Evolutionary conservation across 1,140 invertebrate genomes (phyloP), one percentile per base, ranked within the genome.

Genomic region (Akabosia matsudoensis): DNA sequence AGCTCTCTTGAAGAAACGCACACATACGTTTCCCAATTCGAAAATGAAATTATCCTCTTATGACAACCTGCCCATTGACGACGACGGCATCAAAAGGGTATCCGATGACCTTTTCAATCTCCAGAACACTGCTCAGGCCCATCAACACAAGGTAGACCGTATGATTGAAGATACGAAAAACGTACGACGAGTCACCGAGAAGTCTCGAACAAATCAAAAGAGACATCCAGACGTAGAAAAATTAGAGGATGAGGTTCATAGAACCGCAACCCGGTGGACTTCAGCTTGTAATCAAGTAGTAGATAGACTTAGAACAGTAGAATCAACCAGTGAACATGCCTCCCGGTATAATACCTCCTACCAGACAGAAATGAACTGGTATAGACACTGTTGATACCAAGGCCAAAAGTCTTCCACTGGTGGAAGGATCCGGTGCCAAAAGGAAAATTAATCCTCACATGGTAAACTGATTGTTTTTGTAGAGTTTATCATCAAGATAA

Each of bases 161-260:
- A 87, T 99, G 84, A 93, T 93, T 82, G 92, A 94, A 77, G 95
- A 97, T 83, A 91, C 93, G 0, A 92, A 92, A 81, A 93, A 92
- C 83, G 90, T 96, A 45, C 89, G 94, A 61, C 89, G 92, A 51
- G 86, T 97, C 67, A 95, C 95, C 0, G 94, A 96, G 82, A 91
- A 91, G 82, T 96, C 94, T 0, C 85, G 95, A 73, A 90, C 88
- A 85, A 81, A 88, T 85, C 85, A 88, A 84, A 81, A 87, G 82
- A 89, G 90, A 84, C 92, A 90, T 78, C 88, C 89, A 10, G 97
- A 99, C 86, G 89, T 99, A 74, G 96, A 98, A 82, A 87, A 92
- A 22, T 84, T 98, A n/a, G 96, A 98, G 83, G 92, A 94, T 79
- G 96, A 98, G 81, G 92, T 98, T 1, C 90, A 92, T 79, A 90